These are phyloP conservation scores for Bombyx huttoni DNA, from an alignment of 2,888 invertebrate species.

Conservation along the genomic window DNA sequence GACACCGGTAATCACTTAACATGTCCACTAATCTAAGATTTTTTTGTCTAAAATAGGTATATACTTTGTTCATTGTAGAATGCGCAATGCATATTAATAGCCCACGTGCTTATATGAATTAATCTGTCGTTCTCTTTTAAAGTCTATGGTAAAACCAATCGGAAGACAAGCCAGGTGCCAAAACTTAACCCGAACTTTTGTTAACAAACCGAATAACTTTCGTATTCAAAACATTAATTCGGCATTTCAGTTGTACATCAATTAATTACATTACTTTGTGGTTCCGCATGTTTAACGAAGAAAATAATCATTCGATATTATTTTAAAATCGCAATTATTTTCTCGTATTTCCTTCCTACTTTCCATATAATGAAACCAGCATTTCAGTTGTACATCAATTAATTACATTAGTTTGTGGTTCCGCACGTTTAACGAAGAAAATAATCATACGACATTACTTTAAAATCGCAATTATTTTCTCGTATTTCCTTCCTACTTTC, in stretches of 20 bases:
- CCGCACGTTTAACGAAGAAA: slow-evolving; percentile 3
- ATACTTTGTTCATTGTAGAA: too few relatives aligned
- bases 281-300: slow-evolving; percentile 4
- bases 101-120: background rate
- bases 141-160: slow-evolving; percentile 21
- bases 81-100: too few relatives aligned
- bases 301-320: too few relatives aligned
- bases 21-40: too few relatives aligned
- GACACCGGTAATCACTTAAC: too few relatives aligned
- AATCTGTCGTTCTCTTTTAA: background rate
- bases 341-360: too few relatives aligned
- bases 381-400: slow-evolving; percentile 8
- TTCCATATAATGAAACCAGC: slow-evolving; percentile 1
- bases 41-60: too few relatives aligned
- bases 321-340: too few relatives aligned
- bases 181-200: slow-evolving; percentile 34
- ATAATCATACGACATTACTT: too few relatives aligned
- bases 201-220: background rate
- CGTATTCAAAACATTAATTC: slow-evolving; percentile 4
- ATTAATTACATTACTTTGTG: background rate
- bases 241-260: slow-evolving; percentile 9
- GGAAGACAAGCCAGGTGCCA: slow-evolving; percentile 41
- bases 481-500: too few relatives aligned
- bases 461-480: too few relatives aligned
- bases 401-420: background rate